Conservation (phyloP, 2,888 invertebrate genomes). For the Polydrusus pterygomalis region DNA sequence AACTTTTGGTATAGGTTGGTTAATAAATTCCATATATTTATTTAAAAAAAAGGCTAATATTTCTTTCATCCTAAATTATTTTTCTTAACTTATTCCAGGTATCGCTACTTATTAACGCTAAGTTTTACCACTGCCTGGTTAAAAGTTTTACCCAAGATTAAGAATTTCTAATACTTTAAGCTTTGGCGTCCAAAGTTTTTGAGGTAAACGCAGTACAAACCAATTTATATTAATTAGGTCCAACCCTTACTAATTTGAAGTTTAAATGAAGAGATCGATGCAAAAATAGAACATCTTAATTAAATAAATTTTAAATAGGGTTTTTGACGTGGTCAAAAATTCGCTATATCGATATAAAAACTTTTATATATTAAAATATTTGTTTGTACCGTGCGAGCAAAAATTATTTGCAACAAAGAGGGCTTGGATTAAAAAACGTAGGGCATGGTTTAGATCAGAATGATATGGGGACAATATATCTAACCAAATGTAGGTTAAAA, state of each 20-base stretch:
- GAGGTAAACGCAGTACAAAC: background rate
- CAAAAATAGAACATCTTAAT: background rate
- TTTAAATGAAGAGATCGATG: background rate
- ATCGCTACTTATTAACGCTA: background rate
- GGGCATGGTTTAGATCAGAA: too few relatives aligned
- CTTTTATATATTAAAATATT: too few relatives aligned
- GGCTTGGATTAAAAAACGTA: too few relatives aligned
- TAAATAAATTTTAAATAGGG: background rate
- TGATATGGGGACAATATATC: too few relatives aligned
- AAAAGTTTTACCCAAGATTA: constrained; percentile 6
- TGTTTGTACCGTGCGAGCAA: too few relatives aligned
- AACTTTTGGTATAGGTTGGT: too few relatives aligned
- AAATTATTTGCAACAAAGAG: too few relatives aligned
- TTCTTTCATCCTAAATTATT: background rate
- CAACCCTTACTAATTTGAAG: background rate
- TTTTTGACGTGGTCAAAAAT: too few relatives aligned
- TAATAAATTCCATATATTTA: background rate
- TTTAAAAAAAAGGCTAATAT: background rate
- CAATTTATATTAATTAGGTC: background rate
- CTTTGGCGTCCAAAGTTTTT: background rate
- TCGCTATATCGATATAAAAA: too few relatives aligned
- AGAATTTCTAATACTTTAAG: constrained; percentile 11
- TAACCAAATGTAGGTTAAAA: too few relatives aligned
- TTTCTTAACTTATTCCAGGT: constrained; percentile 4
- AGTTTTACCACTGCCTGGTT: constrained; percentile 3